Conservation (phyloP, 2,113 vertebrate species). For the Epinephelus moara region DNA sequence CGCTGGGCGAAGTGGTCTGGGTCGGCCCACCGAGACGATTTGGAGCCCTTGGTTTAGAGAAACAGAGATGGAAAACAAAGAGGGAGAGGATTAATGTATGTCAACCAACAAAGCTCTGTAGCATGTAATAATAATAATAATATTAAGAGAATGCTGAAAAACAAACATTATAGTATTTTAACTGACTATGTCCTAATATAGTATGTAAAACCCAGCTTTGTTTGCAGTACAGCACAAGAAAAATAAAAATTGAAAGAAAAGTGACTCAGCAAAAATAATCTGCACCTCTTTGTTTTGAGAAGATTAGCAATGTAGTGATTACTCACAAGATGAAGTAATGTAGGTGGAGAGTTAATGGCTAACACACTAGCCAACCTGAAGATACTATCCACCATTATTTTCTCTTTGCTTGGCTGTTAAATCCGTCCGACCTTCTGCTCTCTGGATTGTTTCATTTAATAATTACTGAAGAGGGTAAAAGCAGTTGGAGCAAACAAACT, state of each 20-base stretch:
- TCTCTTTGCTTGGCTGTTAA: too few species aligned
- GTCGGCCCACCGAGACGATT: conserved; percentile 87
- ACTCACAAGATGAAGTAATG: background rate
- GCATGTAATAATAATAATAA: background rate
- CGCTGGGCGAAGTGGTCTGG: conserved; percentile 88
- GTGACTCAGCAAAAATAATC: background rate
- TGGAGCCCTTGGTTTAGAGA: conserved; percentile 78
- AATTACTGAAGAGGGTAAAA: too few species aligned
- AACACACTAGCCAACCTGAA: background rate
- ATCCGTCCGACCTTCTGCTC: too few species aligned
- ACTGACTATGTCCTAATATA: background rate
- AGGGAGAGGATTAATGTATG: background rate
- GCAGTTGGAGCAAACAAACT: too few species aligned
- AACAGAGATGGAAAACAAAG: conserved; percentile 2
- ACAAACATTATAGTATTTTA: too few species aligned
- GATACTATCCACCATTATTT: too few species aligned
- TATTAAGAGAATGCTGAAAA: background rate
- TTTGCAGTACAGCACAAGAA: background rate
- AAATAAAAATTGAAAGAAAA: background rate
- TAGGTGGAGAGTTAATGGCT: background rate
- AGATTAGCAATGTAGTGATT: background rate
- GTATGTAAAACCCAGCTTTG: background rate
- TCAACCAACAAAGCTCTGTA: background rate
- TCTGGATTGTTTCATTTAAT: too few species aligned
- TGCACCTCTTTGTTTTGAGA: background rate